Base-by-base conservation (phyloP, 2,888 invertebrate species). In the Orthosia incerta region DNA sequence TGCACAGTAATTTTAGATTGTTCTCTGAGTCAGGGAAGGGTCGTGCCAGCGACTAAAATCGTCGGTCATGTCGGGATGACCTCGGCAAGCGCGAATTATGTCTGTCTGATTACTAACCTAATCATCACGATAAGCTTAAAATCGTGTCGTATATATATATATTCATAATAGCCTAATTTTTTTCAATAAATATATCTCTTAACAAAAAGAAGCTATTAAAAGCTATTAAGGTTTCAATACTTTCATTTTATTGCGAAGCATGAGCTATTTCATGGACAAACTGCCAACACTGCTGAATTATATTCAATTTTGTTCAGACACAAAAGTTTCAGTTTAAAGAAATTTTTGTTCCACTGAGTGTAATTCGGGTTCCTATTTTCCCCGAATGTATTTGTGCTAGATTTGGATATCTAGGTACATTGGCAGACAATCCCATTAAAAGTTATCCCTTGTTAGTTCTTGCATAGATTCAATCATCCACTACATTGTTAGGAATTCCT, bases 291-390 rank as follows among this genome's bases (percentile, higher is more conserved):
- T 20, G 20, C 20, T 48, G 31, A 31, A 48, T 50, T 46, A 65
- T 66, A 20, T 66, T 26, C n/a, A 63, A 65, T 67, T 65, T 20
- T 16, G 9, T 65, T 65, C 3, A 11, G 23, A 23, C 9, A 18
- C 2, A n/a, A 61, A 18, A 45, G 5, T 12, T 48, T 16, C 12
- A 13, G 9, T 18, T 39, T 23, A 57, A 20, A 2, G 12, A 3
- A 13, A 9, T 45, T 23, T 61, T 39, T 45, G 13, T 13, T 4
- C 15, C 15, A 39, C 31, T 51, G 23, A 4, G 20, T 39, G n/a
- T 45, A 15, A 45, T 62, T 62, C 18, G 18, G 12, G 4, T 4
- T 13, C 1, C 13, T 23, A 4, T 61, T 60, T 9, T 9, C 1
- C 15, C 5, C 59, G 4, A 31, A 31, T 31, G 0, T 56, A 20